Percentiles rank a stretch among this genome's conserved stretches.
Conservation (phyloP, 2,888 invertebrate species). For the Macrophya alboannulata region DNA sequence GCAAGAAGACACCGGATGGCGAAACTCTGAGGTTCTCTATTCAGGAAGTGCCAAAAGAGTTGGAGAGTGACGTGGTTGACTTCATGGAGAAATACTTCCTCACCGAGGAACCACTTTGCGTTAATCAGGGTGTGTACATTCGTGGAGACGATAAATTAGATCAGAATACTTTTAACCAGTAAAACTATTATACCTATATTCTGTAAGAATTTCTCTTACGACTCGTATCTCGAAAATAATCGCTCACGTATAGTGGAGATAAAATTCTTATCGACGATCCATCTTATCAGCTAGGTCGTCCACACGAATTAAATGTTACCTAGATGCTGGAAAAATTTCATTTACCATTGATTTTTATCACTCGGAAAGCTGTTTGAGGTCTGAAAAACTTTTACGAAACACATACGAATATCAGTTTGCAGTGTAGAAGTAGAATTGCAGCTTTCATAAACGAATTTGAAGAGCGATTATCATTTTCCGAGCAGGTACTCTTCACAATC, state of each 20-base stretch:
- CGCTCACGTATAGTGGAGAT: neutral
- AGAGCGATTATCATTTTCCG: neutral
- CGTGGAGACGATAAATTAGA: neutral
- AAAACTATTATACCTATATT: neutral
- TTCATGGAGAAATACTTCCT: constrained; percentile 34
- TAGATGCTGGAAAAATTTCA: neutral
- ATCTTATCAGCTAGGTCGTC: neutral
- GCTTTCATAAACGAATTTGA: neutral
- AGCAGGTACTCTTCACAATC: constrained; percentile 69
- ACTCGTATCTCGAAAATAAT: neutral
- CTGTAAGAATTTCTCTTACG: neutral
- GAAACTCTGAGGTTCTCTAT: constrained; percentile 67
- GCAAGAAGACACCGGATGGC: constrained; percentile 56
- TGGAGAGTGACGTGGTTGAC: constrained; percentile 70
- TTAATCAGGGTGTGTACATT: neutral
- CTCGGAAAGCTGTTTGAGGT: neutral
- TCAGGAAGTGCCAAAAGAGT: constrained; percentile 74
- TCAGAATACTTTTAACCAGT: neutral
- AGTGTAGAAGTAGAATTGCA: neutral
- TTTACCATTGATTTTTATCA: neutral
- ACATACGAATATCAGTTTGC: too few species aligned
- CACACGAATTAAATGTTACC: neutral
- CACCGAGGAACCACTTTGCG: constrained; percentile 1
- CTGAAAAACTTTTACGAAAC: too few species aligned
- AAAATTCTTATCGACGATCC: neutral